phyloP scores from a whole-genome alignment of 2,113 vertebrate genomes.

The Excalfactoria chinensis region DNA sequence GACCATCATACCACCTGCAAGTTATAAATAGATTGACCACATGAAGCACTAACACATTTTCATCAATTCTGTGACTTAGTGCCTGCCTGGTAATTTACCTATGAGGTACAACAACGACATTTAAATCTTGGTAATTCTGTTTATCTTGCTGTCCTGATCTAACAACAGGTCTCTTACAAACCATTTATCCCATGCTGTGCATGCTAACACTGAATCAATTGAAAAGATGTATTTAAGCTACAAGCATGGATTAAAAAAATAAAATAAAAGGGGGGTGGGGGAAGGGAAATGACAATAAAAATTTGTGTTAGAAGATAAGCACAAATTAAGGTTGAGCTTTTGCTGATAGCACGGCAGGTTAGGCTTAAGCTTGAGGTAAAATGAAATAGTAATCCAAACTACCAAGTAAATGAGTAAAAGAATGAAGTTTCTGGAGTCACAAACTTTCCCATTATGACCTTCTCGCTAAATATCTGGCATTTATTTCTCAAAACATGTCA shows the following conservation, averaged over 20 bases:
- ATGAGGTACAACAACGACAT: background rate
- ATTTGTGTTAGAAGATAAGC: background rate
- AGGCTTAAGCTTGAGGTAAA: background rate
- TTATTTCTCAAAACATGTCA: background rate
- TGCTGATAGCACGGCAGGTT: background rate
- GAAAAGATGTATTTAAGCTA: background rate
- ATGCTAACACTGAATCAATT: background rate
- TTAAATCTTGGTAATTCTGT: background rate
- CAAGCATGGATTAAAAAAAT: background rate
- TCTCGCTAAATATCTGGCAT: background rate
- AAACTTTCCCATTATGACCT: background rate
- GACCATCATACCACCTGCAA: background rate
- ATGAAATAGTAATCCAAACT: background rate
- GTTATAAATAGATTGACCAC: background rate
- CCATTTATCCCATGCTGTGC: background rate
- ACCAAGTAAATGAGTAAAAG: background rate
- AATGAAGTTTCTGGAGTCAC: background rate
- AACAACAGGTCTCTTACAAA: background rate
- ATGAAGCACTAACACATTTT: background rate
- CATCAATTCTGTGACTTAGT: background rate
- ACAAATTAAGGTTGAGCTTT: background rate
- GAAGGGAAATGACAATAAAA: background rate
- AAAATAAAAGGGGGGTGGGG: background rate
- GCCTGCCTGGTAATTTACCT: background rate
- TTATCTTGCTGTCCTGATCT: background rate